Percentiles rank a stretch among this genome's conserved stretches.
Evolutionary conservation across 1,140 invertebrate species (phyloP).

Genomic region (Nephila pilipes): DNA sequence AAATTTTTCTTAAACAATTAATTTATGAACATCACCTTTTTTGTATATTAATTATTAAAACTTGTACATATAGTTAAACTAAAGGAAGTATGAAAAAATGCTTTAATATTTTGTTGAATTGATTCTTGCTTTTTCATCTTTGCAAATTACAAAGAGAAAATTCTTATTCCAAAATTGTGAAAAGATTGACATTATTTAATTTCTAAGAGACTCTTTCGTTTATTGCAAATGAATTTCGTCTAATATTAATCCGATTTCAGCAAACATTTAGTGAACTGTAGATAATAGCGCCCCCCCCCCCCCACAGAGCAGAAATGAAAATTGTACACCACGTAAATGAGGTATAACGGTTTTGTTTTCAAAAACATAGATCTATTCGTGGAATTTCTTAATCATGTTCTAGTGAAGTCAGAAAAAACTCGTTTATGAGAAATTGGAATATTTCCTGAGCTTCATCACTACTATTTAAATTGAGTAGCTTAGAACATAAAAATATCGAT

Average conservation of each 20-base stretch:
- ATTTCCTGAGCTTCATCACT: neutral
- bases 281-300: conserved; percentile 10
- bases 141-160: too few species aligned
- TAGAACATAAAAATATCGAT: too few species aligned
- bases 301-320: neutral
- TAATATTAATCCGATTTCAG: neutral
- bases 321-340: conserved; percentile 12
- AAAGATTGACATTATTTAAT: conserved; percentile 22
- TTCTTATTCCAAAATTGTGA: neutral
- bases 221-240: neutral
- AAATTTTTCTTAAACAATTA: too few species aligned
- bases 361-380: neutral
- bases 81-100: too few species aligned
- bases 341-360: conserved; percentile 11
- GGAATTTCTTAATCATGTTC: neutral
- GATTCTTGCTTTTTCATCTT: too few species aligned
- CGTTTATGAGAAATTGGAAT: neutral
- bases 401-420: neutral
- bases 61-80: too few species aligned
- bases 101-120: too few species aligned
- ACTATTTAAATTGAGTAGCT: neutral
- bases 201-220: neutral
- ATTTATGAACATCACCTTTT: too few species aligned
- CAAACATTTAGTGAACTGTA: neutral
- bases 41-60: too few species aligned